Conservation (phyloP, 2,888 invertebrate species). For the Chloroclysta siterata region DNA sequence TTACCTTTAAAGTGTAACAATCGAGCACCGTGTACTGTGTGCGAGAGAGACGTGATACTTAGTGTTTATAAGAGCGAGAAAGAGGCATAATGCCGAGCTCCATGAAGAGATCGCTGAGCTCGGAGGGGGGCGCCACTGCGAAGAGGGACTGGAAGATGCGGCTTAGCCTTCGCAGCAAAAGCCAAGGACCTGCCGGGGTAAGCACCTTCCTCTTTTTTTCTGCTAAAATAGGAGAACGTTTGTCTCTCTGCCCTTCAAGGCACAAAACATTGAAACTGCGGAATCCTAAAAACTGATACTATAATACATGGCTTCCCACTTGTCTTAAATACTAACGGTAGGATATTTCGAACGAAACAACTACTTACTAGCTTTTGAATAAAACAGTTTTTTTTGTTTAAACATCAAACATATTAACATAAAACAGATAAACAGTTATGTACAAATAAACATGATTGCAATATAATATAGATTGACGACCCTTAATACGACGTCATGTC, state of each 20-base stretch:
- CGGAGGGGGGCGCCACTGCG: conserved; percentile 84
- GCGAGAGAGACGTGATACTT: conserved; percentile 60
- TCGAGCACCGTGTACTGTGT: conserved; percentile 2
- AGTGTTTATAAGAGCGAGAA: conserved; percentile 42
- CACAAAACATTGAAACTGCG: too few species aligned
- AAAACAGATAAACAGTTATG: too few species aligned
- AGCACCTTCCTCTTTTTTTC: conserved; percentile 46
- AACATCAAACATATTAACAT: too few species aligned
- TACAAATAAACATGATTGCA: too few species aligned
- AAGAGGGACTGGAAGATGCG: conserved; percentile 90
- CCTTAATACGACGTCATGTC: neutral
- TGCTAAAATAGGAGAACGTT: neutral
- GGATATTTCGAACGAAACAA: too few species aligned
- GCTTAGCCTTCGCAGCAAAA: conserved; percentile 89
- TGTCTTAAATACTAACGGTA: too few species aligned
- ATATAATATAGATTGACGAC: neutral
- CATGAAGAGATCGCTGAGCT: conserved; percentile 88
- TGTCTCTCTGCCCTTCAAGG: too few species aligned
- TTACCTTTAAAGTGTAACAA: neutral
- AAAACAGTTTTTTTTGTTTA: too few species aligned
- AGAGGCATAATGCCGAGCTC: conserved; percentile 68
- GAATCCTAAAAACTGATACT: too few species aligned
- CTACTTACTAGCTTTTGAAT: too few species aligned
- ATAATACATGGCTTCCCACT: too few species aligned
- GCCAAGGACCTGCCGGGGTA: conserved; percentile 85